Evolutionary conservation across 2,888 invertebrate species (phyloP).

Genomic region (Pachycephus smyrnensis): DNA sequence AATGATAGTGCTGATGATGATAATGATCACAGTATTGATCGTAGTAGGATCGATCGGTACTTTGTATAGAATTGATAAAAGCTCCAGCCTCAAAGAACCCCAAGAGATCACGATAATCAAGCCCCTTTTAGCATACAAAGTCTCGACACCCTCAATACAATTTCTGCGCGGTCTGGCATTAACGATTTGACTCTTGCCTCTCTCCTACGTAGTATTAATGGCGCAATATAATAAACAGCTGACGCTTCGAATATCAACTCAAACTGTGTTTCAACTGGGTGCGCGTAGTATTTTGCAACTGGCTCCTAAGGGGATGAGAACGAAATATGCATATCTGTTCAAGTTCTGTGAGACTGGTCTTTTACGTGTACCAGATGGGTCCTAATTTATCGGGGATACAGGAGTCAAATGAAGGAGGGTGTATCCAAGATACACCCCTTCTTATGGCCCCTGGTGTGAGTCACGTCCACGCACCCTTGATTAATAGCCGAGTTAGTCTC

Average conservation of each 20-base stretch:
- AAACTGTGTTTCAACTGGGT: neutral
- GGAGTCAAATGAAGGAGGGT: constrained; percentile 7
- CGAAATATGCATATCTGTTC: neutral
- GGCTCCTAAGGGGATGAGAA: neutral
- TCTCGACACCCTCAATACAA: neutral
- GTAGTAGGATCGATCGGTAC: neutral
- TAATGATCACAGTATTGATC: neutral
- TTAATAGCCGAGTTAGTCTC: neutral
- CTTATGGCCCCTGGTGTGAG: neutral
- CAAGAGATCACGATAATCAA: neutral
- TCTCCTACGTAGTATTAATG: neutral
- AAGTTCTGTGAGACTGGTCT: neutral
- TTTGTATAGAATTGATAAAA: neutral
- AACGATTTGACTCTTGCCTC: neutral
- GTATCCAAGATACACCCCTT: neutral
- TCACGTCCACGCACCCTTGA: neutral
- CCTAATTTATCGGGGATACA: neutral
- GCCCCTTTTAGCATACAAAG: neutral
- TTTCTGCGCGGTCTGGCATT: neutral
- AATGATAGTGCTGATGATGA: neutral
- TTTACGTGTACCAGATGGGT: neutral
- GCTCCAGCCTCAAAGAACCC: neutral
- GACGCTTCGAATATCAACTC: neutral
- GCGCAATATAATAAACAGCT: neutral
- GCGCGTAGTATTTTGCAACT: neutral